phyloP scores from a whole-genome alignment of 1,140 invertebrate genomes.

The Tyrophagus putrescentiae region DNA sequence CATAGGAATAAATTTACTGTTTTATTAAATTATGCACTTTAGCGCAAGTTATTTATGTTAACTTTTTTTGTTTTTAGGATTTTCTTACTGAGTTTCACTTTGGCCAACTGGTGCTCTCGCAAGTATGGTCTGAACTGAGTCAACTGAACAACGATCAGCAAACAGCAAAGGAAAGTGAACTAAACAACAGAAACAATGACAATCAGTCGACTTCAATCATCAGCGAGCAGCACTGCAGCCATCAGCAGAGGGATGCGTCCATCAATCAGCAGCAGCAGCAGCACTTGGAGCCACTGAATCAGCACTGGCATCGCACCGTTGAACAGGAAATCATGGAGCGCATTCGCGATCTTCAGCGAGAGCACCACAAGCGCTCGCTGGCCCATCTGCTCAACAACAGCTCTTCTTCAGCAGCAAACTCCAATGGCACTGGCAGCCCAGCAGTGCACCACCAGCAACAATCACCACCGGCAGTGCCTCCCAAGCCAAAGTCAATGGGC shows the following conservation, averaged over 20 bases:
- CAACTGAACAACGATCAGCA: neutral
- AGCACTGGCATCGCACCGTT: neutral
- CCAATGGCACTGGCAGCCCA: neutral
- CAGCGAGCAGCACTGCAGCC: neutral
- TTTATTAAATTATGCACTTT: too few species aligned
- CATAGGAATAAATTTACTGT: too few species aligned
- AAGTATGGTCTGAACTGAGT: conserved; percentile 3
- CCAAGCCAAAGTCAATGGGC: neutral
- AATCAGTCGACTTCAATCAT: neutral
- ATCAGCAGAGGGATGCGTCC: neutral
- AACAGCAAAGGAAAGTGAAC: too few species aligned
- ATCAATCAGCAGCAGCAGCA: neutral
- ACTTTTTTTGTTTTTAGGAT: conserved; percentile 6
- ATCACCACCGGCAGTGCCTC: neutral
- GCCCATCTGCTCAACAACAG: neutral
- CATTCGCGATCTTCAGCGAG: conserved; percentile 11
- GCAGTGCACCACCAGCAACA: neutral
- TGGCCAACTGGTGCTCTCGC: neutral
- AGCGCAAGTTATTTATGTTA: too few species aligned
- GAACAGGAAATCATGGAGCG: conserved; percentile 8
- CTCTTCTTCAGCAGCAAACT: neutral
- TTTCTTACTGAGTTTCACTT: conserved; percentile 8
- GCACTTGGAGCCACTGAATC: neutral
- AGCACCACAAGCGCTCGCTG: conserved; percentile 9
- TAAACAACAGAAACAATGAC: neutral